These are phyloP conservation scores for Chrysina gloriosa DNA, from an alignment of 2,888 invertebrate species.

Conservation along the genomic window DNA sequence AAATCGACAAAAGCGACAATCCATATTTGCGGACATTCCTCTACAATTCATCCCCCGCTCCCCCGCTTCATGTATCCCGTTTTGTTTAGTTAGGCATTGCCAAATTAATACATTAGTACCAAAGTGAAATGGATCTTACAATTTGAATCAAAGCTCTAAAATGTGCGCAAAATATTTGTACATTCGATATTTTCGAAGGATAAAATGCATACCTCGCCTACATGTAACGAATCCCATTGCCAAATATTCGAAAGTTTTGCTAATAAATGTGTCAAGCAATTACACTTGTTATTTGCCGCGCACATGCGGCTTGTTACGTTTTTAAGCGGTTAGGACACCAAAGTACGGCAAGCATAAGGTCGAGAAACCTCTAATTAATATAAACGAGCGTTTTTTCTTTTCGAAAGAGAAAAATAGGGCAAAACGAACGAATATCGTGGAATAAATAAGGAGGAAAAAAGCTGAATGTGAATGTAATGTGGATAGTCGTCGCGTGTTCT, in stretches of 20 bases:
- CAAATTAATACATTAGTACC: too few species aligned
- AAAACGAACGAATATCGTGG: constrained; percentile 10
- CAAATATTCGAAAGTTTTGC: constrained; percentile 52
- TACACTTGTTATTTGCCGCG: constrained; percentile 43
- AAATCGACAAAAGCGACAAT: too few species aligned
- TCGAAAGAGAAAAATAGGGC: constrained; percentile 11
- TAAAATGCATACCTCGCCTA: constrained; percentile 42
- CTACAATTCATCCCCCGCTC: too few species aligned
- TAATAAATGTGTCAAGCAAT: constrained; percentile 51
- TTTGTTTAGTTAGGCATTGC: too few species aligned
- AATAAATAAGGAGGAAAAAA: constrained; percentile 32
- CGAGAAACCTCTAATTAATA: constrained; percentile 39
- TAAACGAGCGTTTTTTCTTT: constrained; percentile 21
- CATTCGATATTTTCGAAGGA: constrained; percentile 11
- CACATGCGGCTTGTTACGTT: constrained; percentile 39
- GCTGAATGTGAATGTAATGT: constrained; percentile 45
- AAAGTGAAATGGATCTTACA: too few species aligned
- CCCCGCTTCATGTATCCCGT: too few species aligned
- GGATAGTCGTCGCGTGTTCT: constrained; percentile 40
- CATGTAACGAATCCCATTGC: constrained; percentile 44
- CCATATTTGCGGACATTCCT: too few species aligned
- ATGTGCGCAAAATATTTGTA: too few species aligned
- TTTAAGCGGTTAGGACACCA: constrained; percentile 43
- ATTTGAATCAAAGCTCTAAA: too few species aligned
- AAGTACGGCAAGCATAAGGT: constrained; percentile 37